Evolutionary conservation across 1,140 invertebrate species (phyloP).

Genomic region (Parasteatoda tepidariorum): DNA sequence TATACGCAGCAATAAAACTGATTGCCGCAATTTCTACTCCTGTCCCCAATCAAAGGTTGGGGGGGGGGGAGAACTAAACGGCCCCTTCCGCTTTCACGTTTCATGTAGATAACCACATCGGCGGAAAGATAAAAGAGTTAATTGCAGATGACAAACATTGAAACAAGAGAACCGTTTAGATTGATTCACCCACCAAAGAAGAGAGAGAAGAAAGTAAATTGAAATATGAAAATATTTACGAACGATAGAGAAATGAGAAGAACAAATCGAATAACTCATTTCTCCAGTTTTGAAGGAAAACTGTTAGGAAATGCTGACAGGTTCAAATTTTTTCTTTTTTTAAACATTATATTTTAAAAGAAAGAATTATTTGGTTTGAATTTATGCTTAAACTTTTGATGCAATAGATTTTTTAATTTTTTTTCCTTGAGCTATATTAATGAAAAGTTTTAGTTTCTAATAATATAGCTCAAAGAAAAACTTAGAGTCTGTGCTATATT

Average conservation of each 20-base stretch:
- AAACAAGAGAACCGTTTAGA: background rate
- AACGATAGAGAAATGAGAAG: background rate
- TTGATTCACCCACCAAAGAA: background rate
- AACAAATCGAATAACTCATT: conserved; percentile 27
- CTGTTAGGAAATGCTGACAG: too few species aligned
- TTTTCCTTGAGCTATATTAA: too few species aligned
- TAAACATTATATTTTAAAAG: too few species aligned
- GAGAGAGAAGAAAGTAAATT: background rate
- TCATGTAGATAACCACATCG: conserved; percentile 35
- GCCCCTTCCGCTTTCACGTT: conserved; percentile 21
- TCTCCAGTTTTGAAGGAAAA: background rate
- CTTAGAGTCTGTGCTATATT: too few species aligned
- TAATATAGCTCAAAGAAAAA: too few species aligned
- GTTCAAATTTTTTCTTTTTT: too few species aligned
- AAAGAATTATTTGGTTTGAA: too few species aligned
- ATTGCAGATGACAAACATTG: conserved; percentile 40
- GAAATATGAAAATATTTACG: background rate
- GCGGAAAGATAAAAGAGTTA: conserved; percentile 37
- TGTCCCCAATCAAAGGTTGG: background rate
- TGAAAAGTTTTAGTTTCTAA: too few species aligned
- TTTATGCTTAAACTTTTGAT: too few species aligned
- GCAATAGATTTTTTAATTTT: too few species aligned
- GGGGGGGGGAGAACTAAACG: background rate
- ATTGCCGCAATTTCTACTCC: background rate
- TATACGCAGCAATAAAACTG: too few species aligned